Evolutionary conservation across 2,113 vertebrate genomes (phyloP).

Genomic region (Tragelaphus buxtoni): DNA sequence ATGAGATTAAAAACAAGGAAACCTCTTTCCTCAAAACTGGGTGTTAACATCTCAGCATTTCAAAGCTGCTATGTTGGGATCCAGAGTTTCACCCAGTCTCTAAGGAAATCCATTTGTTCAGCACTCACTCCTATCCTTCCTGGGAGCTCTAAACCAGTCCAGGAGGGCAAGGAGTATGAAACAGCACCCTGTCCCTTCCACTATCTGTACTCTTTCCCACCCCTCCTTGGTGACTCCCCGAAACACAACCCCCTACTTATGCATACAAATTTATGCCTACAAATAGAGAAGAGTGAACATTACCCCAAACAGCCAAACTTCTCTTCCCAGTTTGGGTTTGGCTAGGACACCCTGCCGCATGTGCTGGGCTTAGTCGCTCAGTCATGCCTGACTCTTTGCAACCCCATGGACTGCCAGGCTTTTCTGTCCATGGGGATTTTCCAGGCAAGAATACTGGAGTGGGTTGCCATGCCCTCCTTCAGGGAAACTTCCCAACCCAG

Average conservation of each 20-base stretch:
- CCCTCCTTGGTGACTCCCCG: not conserved
- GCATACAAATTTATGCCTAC: too few species aligned
- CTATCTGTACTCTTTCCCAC: not conserved
- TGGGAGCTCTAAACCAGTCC: not conserved
- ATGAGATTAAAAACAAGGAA: not conserved
- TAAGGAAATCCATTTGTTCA: not conserved
- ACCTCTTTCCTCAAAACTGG: not conserved
- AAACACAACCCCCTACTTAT: not conserved
- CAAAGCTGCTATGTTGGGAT: not conserved
- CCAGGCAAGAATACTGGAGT: not conserved
- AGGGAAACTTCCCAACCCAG: not conserved
- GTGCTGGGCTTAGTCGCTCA: not conserved
- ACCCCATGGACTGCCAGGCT: not conserved
- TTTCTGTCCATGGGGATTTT: not conserved
- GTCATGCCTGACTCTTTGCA: not conserved
- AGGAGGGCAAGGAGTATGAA: not conserved
- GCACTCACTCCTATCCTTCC: not conserved
- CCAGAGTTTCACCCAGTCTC: not conserved
- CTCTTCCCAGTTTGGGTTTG: not conserved
- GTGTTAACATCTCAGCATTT: too few species aligned
- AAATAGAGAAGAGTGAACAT: not conserved
- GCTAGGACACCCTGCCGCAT: not conserved
- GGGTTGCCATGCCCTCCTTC: not conserved
- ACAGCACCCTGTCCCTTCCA: accelerated
- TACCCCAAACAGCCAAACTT: not conserved